Evolutionary conservation across 2,797 vertebrate genomes (phyloP).

Genomic region (Todus mexicanus): DNA sequence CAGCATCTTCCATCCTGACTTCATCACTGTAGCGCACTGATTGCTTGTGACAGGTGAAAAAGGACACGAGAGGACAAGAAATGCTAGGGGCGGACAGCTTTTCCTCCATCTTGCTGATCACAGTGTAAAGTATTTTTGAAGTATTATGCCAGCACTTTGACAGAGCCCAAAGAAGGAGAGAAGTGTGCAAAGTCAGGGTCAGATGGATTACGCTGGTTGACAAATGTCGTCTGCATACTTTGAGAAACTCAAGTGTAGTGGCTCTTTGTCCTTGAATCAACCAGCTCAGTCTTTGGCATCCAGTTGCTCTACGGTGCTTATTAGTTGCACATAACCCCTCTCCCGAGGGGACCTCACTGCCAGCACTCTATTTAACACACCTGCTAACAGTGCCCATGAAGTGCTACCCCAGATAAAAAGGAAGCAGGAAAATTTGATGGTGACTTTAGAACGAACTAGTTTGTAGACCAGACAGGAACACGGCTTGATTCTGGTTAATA

Average conservation of each 20-base stretch:
- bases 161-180: not conserved
- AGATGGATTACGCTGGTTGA: not conserved
- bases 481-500: not conserved
- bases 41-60: slow-evolving; percentile 45
- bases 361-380: not conserved
- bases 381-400: not conserved
- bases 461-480: not conserved
- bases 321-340: not conserved
- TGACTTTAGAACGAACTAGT: not conserved
- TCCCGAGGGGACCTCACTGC: not conserved
- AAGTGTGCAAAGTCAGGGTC: not conserved
- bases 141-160: not conserved
- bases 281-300: not conserved
- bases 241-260: not conserved
- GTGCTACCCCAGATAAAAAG: not conserved
- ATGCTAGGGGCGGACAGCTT: not conserved
- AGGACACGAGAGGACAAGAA: slow-evolving; percentile 30
- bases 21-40: not conserved
- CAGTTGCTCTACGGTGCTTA: not conserved
- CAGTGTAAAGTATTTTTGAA: not conserved
- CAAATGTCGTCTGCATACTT: not conserved
- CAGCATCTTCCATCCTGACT: not conserved
- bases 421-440: not conserved
- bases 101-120: slow-evolving; percentile 20
- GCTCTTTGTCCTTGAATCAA: not conserved